Conservation (phyloP, 1,140 invertebrate species). For the Drosophila kanapiae region DNA sequence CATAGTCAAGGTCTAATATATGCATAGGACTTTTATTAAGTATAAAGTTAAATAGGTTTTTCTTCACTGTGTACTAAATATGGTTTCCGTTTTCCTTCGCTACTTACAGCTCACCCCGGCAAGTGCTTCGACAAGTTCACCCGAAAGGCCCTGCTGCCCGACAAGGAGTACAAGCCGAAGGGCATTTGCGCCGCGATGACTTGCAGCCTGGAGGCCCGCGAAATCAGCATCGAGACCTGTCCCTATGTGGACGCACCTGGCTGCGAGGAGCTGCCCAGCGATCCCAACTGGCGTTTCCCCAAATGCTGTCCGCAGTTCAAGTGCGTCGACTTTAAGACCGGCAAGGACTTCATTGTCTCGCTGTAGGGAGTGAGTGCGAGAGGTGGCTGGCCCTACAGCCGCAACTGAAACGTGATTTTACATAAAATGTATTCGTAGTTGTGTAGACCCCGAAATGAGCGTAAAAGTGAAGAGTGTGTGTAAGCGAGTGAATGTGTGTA, state of each 20-base stretch:
- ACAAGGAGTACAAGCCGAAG: constrained; percentile 84
- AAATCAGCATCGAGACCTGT: constrained; percentile 84
- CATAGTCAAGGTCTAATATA: neutral
- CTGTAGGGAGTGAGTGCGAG: constrained; percentile 45
- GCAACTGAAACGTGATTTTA: constrained; percentile 74
- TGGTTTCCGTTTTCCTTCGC: neutral
- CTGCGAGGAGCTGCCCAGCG: constrained; percentile 80
- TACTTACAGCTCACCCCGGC: constrained; percentile 73
- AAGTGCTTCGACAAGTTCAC: constrained; percentile 84
- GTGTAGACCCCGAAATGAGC: constrained; percentile 33
- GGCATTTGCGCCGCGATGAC: constrained; percentile 84
- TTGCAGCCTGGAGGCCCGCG: constrained; percentile 75
- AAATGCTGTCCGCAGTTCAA: constrained; percentile 84
- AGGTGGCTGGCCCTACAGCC: constrained; percentile 14
- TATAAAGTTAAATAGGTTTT: neutral
- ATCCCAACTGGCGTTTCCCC: constrained; percentile 80
- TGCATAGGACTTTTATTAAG: neutral
- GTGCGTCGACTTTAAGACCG: constrained; percentile 82
- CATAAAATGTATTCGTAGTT: constrained; percentile 80
- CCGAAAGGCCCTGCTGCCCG: constrained; percentile 75
- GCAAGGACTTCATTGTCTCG: constrained; percentile 81
- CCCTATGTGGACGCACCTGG: constrained; percentile 81
- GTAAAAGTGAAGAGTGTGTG: constrained; percentile 1
- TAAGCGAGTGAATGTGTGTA: constrained; percentile 13
- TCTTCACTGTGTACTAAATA: constrained; percentile 21